Evolutionary conservation across 2,113 vertebrate species (phyloP).

Genomic region (Seriola dumerili): DNA sequence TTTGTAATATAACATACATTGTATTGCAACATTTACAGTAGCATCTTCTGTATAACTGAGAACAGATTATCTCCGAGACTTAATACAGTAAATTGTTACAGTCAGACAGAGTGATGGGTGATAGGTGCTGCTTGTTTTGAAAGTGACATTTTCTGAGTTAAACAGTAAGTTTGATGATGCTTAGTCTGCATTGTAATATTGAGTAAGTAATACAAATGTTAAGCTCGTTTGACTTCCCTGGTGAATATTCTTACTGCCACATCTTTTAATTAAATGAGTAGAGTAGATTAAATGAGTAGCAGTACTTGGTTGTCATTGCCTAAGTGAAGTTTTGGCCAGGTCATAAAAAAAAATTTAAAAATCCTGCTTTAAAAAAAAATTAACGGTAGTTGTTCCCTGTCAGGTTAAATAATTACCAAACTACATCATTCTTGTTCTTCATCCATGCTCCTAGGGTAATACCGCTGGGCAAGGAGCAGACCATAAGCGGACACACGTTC

Average conservation of each 20-base stretch:
- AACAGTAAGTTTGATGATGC: no score
- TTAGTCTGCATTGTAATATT: neutral
- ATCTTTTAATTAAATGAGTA: neutral
- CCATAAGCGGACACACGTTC: constrained; percentile 91
- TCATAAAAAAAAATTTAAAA: neutral
- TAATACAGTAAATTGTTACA: no score
- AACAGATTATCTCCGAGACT: neutral
- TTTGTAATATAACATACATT: neutral
- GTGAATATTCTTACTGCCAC: neutral
- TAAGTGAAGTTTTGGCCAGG: neutral
- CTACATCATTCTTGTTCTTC: constrained; percentile 2
- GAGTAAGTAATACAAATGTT: neutral
- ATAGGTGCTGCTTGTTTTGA: no score
- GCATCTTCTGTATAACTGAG: no score
- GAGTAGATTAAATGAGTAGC: no score
- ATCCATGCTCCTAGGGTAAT: constrained; percentile 88
- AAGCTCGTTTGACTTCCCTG: neutral
- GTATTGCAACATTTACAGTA: neutral
- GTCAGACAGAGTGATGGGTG: no score
- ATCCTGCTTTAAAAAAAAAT: no score
- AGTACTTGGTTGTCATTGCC: neutral
- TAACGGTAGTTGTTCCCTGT: neutral
- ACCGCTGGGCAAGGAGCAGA: constrained; percentile 89
- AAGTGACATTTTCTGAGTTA: neutral
- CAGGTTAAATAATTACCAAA: neutral